phyloP scores from a whole-genome alignment of 2,888 invertebrate species.

The Calameuta pallipes region DNA sequence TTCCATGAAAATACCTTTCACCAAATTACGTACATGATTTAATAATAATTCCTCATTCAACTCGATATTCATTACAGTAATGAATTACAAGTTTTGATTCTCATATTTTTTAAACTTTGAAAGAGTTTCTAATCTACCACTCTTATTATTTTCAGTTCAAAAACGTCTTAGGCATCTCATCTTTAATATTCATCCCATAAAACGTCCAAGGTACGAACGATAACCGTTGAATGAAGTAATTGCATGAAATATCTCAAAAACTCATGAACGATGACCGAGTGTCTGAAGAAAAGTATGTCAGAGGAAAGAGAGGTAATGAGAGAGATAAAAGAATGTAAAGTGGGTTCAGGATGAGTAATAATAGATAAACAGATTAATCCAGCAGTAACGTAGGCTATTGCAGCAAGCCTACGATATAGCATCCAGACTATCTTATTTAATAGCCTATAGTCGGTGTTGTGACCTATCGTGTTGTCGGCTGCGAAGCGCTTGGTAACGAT shows the following conservation, averaged over 20 bases:
- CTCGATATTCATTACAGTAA: not conserved
- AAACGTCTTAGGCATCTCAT: not conserved
- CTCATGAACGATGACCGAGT: not conserved
- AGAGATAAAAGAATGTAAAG: conserved; percentile 1
- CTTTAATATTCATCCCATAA: not conserved
- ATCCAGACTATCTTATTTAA: conserved; percentile 37
- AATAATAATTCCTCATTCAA: not conserved
- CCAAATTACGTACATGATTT: not conserved
- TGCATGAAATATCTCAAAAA: not conserved
- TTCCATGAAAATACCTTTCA: not conserved
- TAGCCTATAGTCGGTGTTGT: not conserved
- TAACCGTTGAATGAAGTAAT: not conserved
- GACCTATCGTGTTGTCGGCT: not conserved
- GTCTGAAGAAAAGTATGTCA: conserved; percentile 11
- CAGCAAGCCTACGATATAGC: conserved; percentile 65
- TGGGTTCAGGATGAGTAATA: not conserved
- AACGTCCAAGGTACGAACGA: not conserved
- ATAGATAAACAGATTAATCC: conserved; percentile 11
- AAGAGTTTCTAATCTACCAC: not conserved
- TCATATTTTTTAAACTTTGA: not conserved
- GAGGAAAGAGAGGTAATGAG: conserved; percentile 8
- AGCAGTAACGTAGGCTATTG: conserved; percentile 47
- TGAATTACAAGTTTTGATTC: not conserved
- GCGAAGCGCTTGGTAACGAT: not conserved
- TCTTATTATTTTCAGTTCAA: not conserved